Percentiles rank a stretch among this genome's conserved stretches.
These are phyloP conservation scores for Timandra comae DNA, from an alignment of 2,888 invertebrate genomes.

Conservation along the genomic window DNA sequence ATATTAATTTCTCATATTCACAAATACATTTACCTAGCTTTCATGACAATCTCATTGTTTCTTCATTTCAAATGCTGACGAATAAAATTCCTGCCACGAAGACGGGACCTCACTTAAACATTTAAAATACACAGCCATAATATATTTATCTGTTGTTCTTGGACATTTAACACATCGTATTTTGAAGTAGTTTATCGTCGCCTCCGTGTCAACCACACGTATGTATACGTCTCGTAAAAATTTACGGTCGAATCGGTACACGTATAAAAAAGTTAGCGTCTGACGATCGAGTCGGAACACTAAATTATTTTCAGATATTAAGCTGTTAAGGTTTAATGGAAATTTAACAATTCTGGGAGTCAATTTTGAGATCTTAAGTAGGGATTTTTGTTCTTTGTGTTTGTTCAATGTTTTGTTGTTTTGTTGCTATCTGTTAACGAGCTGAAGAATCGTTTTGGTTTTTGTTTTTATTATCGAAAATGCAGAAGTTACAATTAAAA, in stretches of 20 bases:
- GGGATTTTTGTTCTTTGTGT: no score
- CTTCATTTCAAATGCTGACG: conserved; percentile 7
- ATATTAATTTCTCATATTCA: conserved; percentile 9
- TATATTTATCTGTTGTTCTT: conserved; percentile 45
- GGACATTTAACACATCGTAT: conserved; percentile 55
- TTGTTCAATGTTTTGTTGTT: no score
- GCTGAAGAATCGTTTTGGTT: no score
- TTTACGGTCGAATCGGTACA: conserved; percentile 24
- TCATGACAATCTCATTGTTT: neutral
- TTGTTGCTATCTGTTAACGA: no score
- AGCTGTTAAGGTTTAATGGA: conserved; percentile 21
- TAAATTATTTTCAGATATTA: conserved; percentile 24
- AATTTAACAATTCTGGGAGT: conserved; percentile 13
- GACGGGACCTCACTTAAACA: conserved; percentile 25
- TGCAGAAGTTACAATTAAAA: no score
- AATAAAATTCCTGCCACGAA: conserved; percentile 18
- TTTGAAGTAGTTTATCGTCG: conserved; percentile 50
- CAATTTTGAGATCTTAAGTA: conserved; percentile 5
- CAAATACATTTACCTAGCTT: conserved; percentile 1
- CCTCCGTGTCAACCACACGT: conserved; percentile 28
- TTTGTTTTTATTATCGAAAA: no score
- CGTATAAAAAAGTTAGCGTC: conserved; percentile 25
- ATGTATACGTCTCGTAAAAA: conserved; percentile 19
- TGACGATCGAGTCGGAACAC: conserved; percentile 19
- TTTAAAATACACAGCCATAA: conserved; percentile 22